phyloP scores from a whole-genome alignment of 2,113 vertebrate genomes.

The Tetrax tetrax region DNA sequence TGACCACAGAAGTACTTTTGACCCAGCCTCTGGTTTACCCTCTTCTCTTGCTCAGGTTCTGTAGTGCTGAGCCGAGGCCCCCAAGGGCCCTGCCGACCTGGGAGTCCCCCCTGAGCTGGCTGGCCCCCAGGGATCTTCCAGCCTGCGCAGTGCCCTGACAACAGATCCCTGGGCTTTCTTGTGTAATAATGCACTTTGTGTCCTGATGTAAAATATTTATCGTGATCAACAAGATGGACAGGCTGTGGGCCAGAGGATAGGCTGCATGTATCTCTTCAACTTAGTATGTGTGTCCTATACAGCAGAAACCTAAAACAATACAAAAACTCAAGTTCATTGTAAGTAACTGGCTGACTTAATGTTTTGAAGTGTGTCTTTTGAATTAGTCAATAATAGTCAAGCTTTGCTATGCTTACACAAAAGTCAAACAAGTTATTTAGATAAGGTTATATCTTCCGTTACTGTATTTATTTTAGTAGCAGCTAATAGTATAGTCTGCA shows the following conservation, averaged over 20 bases:
- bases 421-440: background rate
- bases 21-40: background rate
- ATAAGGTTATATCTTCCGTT: background rate
- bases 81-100: background rate
- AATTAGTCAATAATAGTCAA: background rate
- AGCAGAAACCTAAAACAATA: background rate
- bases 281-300: background rate
- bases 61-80: background rate
- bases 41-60: background rate
- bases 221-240: background rate
- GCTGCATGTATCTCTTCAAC: background rate
- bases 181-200: too few relatives aligned
- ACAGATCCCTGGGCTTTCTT: background rate
- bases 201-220: background rate
- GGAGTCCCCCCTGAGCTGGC: rapidly evolving
- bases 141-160: background rate
- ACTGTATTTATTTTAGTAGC: background rate
- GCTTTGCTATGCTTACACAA: background rate
- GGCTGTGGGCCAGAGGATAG: background rate
- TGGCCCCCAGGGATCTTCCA: background rate
- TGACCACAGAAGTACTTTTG: background rate
- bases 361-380: background rate
- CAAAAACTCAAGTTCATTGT: background rate
- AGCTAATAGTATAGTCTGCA: background rate
- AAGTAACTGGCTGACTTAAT: background rate